phyloP scores from a whole-genome alignment of 2,888 invertebrate species.

The Perizoma affinitatum region DNA sequence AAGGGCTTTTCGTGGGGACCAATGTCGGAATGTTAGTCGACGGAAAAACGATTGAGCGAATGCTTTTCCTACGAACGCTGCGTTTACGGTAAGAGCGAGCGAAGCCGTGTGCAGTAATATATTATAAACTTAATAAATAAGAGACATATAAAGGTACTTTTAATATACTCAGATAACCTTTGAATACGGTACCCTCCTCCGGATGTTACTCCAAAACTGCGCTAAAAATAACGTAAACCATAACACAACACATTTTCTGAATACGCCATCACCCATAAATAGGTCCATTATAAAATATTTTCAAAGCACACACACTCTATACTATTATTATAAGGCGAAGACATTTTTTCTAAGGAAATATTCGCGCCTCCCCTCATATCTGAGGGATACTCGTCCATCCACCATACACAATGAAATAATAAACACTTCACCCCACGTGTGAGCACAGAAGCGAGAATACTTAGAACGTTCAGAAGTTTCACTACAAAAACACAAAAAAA shows the following conservation, averaged over 20 bases:
- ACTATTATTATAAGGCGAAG: conserved; percentile 35
- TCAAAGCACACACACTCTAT: conserved; percentile 26
- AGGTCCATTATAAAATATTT: conserved; percentile 33
- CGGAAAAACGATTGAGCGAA: no score
- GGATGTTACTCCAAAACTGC: no score
- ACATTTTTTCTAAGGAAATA: conserved; percentile 40
- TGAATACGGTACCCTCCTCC: no score
- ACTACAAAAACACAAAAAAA: background rate
- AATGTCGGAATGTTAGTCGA: no score
- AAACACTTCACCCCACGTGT: conserved; percentile 52
- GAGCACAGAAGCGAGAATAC: conserved; percentile 24
- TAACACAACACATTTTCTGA: conserved; percentile 2
- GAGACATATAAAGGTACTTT: no score
- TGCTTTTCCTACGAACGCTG: no score
- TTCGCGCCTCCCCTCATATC: conserved; percentile 39
- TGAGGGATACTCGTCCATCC: conserved; percentile 39
- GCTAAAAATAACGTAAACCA: background rate
- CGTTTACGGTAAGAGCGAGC: no score
- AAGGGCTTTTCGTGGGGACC: no score
- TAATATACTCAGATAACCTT: no score
- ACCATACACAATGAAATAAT: conserved; percentile 57
- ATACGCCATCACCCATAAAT: conserved; percentile 12
- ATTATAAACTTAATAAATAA: no score
- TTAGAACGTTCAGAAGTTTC: background rate
- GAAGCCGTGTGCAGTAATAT: no score